Evolutionary conservation across 1,140 invertebrate species (phyloP), one percentile per base, ranked within the genome.

Genomic region (Zaprionus africanus): DNA sequence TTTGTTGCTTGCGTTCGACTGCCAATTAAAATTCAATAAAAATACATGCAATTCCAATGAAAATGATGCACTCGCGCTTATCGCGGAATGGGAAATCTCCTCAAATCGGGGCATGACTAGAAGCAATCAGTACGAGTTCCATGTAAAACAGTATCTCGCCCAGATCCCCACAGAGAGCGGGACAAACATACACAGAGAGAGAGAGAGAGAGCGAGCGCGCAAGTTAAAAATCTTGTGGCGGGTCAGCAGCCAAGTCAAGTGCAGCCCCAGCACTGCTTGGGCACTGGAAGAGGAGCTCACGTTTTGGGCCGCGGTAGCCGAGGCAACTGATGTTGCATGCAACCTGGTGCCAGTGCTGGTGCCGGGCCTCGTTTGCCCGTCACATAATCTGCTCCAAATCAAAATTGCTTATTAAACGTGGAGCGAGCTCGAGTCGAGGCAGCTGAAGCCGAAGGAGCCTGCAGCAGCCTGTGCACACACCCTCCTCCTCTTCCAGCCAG

Each of bases 71-170:
- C 56, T 41, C 28, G 36, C 69, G 54, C 72, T 87, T 90, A 88
- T 88, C 84, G 79, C 69, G 51, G 76, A 90, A 88, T 90, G 79
- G 81, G 59, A 82, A 87, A 87, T 87, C 84, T 76, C n/a, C n/a
- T 17, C 74, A 66, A 84, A 90, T 87, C 84, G 81, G 85, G 85
- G 90, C 90, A 92, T 92, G 90, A 92, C 90, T 92, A 82, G 90
- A 78, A 92, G 90, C 90, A 92, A 92, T 92, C 90, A 92, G 90
- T 92, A 92, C 90, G 82, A 91, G 84, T 92, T 92, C 90, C 90
- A 84, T 92, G 90, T 92, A 92, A 75, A 91, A 92, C 90, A 92
- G 90, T 90, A 88, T 88, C 82, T 68, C 65, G 58, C 43, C 57
- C 36, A 67, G 68, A 85, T 79, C 80, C 76, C 51, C 41, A 56